Evolutionary conservation across 2,888 invertebrate species (phyloP).

Genomic region (Cyclophora punctaria): DNA sequence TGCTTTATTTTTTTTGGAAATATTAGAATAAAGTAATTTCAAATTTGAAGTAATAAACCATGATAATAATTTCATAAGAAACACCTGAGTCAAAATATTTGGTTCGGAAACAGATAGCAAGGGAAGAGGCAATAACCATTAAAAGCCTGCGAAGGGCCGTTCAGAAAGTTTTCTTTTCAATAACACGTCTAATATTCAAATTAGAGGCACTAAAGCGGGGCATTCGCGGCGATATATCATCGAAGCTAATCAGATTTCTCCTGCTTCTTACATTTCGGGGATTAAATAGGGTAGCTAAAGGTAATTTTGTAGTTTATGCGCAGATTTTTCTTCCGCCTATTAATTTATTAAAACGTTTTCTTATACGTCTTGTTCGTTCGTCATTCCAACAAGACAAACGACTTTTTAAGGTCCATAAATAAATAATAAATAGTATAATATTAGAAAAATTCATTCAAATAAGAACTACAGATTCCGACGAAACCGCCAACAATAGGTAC

Average conservation of each 20-base stretch:
- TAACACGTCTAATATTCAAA: conserved; percentile 75
- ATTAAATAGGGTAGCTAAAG: conserved; percentile 22
- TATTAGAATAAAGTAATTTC: not conserved
- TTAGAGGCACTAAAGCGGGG: conserved; percentile 65
- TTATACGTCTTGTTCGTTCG: not conserved
- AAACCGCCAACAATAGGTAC: conserved; percentile 22
- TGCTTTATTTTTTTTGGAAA: not conserved
- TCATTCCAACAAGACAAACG: no score
- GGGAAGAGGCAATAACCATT: conserved; percentile 69
- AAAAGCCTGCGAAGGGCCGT: conserved; percentile 64
- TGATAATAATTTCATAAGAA: conserved; percentile 12
- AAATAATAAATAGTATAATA: not conserved
- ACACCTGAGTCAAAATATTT: conserved; percentile 35
- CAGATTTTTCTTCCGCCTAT: conserved; percentile 10
- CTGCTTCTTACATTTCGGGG: conserved; percentile 22
- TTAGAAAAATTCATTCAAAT: conserved; percentile 12
- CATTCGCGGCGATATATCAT: conserved; percentile 69
- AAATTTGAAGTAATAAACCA: not conserved
- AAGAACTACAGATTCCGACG: conserved; percentile 14
- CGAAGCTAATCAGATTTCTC: conserved; percentile 37
- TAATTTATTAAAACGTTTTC: conserved; percentile 11
- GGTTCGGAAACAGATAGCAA: conserved; percentile 39
- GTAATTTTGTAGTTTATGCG: conserved; percentile 20
- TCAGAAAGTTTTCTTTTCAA: conserved; percentile 72
- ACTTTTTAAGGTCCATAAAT: no score